Evolutionary conservation across 2,113 vertebrate species (phyloP), one percentile per base, ranked within the genome.

Genomic region (Lichenostomus cassidix): DNA sequence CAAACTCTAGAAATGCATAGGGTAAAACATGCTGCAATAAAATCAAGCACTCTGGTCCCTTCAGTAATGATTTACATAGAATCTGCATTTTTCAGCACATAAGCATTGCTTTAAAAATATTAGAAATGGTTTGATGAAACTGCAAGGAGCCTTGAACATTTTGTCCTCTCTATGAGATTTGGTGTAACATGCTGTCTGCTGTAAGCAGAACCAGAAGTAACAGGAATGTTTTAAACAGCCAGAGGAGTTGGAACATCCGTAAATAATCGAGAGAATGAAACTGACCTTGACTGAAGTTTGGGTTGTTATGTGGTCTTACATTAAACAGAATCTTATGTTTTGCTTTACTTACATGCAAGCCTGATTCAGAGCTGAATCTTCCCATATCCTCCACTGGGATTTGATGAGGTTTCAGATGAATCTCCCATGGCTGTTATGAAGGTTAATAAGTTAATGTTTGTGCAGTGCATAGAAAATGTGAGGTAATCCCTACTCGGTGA

Each of bases 171-270:
- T 63, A 1, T 28, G 44, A 56, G 70, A 60, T 60, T 79, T 46
- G 25, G 50, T 90, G 42, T 82, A 82, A 84, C 9, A 4, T 42
- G 65, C 7, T 17, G 60, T 29, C 7, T 2, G 6, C 53, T 79
- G 33, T 67, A 87, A 87, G 62, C 69, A 91, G 92, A 93, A 79
- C 44, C 74, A 91, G 53, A 91, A 91, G 74, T 78, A 81, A 59
- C 35, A 85, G 70, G 85, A 91, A 73, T 60, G 11, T 73, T 89
- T 91, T n/a, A 73, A 91, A 58, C 19, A 91, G 49, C 39, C 46
- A 79, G 60, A 89, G 49, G 41, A 83, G 41, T 8, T 69, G 49
- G 41, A 96, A 82, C 75, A 88, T 89, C 50, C 15, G 0, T 79
- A 88, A 90, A 90, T 73, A 92, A 95, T 76, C 0, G 1, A 89